Percentiles rank a stretch among this genome's conserved stretches.
Evolutionary conservation across 2,888 invertebrate genomes (phyloP).

Genomic region (Pedicia rivosa): DNA sequence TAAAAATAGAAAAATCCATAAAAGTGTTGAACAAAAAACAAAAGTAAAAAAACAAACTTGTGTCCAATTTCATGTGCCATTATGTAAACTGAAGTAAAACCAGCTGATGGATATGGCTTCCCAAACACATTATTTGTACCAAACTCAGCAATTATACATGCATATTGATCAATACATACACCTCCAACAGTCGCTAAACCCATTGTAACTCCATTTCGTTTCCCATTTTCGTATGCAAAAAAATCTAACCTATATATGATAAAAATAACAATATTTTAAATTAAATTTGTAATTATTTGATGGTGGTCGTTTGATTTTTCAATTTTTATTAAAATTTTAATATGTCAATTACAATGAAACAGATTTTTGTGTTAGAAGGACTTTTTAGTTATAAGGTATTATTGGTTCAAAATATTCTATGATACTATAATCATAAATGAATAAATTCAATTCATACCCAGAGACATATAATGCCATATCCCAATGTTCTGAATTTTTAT

Average conservation of each 20-base stretch:
- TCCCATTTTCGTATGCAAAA: slow-evolving; percentile 51
- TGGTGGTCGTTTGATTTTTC: too few species aligned
- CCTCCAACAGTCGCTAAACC: slow-evolving; percentile 68
- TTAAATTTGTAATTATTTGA: too few species aligned
- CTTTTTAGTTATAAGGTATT: too few species aligned
- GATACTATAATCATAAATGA: not conserved
- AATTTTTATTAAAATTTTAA: too few species aligned
- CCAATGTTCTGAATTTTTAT: slow-evolving; percentile 58
- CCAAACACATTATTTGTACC: slow-evolving; percentile 56
- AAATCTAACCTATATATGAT: slow-evolving; percentile 43
- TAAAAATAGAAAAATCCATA: slow-evolving; percentile 4
- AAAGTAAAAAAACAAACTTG: slow-evolving; percentile 38
- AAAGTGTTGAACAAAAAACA: too few species aligned
- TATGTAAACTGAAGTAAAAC: slow-evolving; percentile 70
- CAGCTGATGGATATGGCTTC: slow-evolving; percentile 66
- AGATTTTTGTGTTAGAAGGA: too few species aligned
- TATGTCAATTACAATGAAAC: too few species aligned
- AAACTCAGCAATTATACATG: slow-evolving; percentile 64
- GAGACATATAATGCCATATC: slow-evolving; percentile 65
- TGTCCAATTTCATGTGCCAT: slow-evolving; percentile 73
- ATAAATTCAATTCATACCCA: slow-evolving; percentile 32
- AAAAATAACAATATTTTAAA: too few species aligned
- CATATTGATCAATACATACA: slow-evolving; percentile 52
- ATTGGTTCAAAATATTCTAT: slow-evolving; percentile 13
- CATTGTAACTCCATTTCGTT: slow-evolving; percentile 59